Evolutionary conservation across 2,797 vertebrate species (phyloP), one percentile per base, ranked within the genome.

Genomic region (Fistularia commersonii): DNA sequence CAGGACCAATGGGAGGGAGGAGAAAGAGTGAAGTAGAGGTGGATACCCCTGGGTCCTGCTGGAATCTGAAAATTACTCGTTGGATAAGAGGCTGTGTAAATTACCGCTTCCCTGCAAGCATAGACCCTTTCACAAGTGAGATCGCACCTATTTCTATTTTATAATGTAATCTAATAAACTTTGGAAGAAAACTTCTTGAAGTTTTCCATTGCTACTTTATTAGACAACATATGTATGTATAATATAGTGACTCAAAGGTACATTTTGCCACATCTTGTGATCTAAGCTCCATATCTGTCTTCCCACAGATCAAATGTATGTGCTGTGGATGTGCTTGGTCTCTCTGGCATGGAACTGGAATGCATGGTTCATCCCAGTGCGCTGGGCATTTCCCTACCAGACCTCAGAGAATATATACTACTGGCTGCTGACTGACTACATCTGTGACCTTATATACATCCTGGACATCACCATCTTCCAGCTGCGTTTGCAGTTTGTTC

Each of bases 331-430:
- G 47, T 92, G 96, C 78, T 73, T 97, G n/a, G 95, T 99, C 52
- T 90, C 92, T 45, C 48, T 97, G 87, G 96, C 97, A 0, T 99
- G 95, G 95, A 99, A 98, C 82, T 99, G 97, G 97, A 99, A 96
- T 31, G 89, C 83, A 10, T 99, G 97, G 97, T 64, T 99, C 78
- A 98, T 99, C 61, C 97, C 97, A 0, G 93, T 98, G 41, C 95
- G 97, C 33, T 99, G 93, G 92, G 93, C 97, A 44, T 99, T 98
- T 66, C 96, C 94, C 1, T 99, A 95, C 77, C 95, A 98, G 77
- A 95, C 89, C 0, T 83, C 92, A 0, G 70, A 72, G 48, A 98
- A 97, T 50, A 85, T 97, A 68, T 83, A 94, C 72, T 87, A 88
- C 70, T 99, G 97, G 97, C 87, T 99, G 58, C 47, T 92, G 12